Evolutionary conservation across 2,113 vertebrate genomes (phyloP), one percentile per base, ranked within the genome.

Genomic region (Podilymbus podiceps): DNA sequence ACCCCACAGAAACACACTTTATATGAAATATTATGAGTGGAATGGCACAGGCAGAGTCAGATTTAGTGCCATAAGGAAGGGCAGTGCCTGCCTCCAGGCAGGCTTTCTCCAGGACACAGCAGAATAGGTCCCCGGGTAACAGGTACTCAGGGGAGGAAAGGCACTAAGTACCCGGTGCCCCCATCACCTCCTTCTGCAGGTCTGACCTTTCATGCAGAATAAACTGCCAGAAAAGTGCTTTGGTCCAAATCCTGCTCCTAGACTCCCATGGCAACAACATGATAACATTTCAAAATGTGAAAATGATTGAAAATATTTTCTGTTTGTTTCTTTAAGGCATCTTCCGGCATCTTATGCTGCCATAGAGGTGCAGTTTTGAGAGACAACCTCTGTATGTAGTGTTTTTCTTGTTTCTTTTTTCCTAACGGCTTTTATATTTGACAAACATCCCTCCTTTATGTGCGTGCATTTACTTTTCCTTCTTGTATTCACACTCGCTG

Each of bases 151-250:
- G 30, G 31, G 5, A 56, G 4, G 22, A 78, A 38, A 69, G n/a
- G 30, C 24, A 59, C 8, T 22, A 49, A 38, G 30, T 7, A 24
- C 3, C 73, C 0, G 1, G 8, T 73, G 40, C 9, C n/a, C 30
- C 3, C 38, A 31, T 44, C 24, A 12, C 10, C 35, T 69, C 19
- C 30, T 75, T 53, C 82, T 64, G 14, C 12, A 59, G 19, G 20
- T 53, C 21, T 0, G 3, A 23, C 3, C 23, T 64, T 81, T 59
- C 50, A 35, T 0, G 0, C 11, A 20, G 22, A n/a, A 31, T 27
- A 40, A 88, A 42, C 12, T 30, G 12, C 16, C 31, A n/a, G 79
- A 58, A 90, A 76, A 25, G 22, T 5, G 33, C 14, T 80, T 50
- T 2, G 12, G 33, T 38, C 33, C 69, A 77, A 53, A 62, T 72